phyloP scores from a whole-genome alignment of 2,113 vertebrate species.

The Prunella fulvescens region DNA sequence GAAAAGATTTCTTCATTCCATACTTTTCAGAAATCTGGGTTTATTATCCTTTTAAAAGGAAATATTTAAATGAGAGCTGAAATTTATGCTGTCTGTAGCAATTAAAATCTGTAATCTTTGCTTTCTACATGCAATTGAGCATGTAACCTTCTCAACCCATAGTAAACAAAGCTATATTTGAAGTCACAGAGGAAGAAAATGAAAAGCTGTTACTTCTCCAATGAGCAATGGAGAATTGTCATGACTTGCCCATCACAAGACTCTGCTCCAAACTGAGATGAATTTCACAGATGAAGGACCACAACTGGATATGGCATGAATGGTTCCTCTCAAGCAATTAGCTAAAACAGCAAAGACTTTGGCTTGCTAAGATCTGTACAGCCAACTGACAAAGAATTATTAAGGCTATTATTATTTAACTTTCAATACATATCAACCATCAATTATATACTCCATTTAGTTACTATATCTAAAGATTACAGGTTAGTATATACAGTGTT shows the following conservation, averaged over 20 bases:
- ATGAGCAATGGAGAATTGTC: not conserved
- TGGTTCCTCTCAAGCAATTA: not conserved
- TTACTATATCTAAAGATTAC: not conserved
- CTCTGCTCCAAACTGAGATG: not conserved
- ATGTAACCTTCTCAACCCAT: not conserved
- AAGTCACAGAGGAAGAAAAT: not conserved
- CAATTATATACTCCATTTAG: conserved; percentile 7
- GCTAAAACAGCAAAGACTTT: not conserved
- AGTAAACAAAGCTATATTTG: not conserved
- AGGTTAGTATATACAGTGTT: not conserved
- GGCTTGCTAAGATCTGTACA: not conserved
- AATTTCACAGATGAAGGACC: not conserved
- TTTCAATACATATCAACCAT: conserved; percentile 1
- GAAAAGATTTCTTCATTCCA: not conserved
- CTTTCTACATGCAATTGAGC: not conserved
- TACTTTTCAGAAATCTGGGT: not conserved
- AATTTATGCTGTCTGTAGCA: not conserved
- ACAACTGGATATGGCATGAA: not conserved
- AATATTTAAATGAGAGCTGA: not conserved
- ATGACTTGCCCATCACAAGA: not conserved
- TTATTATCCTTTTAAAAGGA: not conserved
- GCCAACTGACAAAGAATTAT: not conserved
- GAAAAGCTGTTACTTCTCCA: not conserved
- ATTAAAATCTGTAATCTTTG: not conserved
- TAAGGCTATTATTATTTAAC: not conserved